phyloP scores from a whole-genome alignment of 2,113 vertebrate species.

The Sapajus apella region DNA sequence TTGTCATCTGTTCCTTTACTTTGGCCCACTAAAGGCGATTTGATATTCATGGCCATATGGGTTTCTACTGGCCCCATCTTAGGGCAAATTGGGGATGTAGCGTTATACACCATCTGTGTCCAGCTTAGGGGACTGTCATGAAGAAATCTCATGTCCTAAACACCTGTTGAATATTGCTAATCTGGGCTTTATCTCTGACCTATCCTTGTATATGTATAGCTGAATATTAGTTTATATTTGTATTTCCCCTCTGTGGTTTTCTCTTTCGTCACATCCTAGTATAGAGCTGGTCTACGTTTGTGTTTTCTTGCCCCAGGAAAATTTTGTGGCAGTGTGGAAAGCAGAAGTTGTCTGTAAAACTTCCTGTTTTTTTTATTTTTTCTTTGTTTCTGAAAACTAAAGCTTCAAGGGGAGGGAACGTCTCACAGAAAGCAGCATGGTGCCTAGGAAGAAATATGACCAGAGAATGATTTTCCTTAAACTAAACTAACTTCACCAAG shows the following conservation, averaged over 20 bases:
- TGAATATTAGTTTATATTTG: not conserved
- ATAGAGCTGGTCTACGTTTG: not conserved
- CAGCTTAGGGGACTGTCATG: not conserved
- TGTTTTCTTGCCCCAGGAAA: not conserved
- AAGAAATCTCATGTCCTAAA: not conserved
- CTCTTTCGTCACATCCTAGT: not conserved
- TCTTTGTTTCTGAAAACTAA: not conserved
- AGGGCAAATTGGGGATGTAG: not conserved
- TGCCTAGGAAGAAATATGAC: not conserved
- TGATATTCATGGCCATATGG: not conserved
- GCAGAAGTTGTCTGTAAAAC: not conserved
- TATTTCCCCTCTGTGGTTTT: not conserved
- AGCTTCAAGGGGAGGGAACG: not conserved
- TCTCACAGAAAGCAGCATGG: not conserved
- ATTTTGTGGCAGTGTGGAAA: not conserved
- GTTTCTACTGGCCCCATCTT: not conserved
- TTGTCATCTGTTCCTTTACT: not conserved
- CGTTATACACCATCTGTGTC: not conserved
- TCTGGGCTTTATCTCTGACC: not conserved
- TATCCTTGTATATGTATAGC: not conserved
- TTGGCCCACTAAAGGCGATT: not conserved
- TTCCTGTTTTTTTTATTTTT: not conserved
- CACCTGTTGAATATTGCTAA: not conserved
- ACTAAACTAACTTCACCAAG: not conserved
- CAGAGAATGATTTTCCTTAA: not conserved